phyloP scores from a whole-genome alignment of 2,888 invertebrate genomes.

The Diabrotica balteata region DNA sequence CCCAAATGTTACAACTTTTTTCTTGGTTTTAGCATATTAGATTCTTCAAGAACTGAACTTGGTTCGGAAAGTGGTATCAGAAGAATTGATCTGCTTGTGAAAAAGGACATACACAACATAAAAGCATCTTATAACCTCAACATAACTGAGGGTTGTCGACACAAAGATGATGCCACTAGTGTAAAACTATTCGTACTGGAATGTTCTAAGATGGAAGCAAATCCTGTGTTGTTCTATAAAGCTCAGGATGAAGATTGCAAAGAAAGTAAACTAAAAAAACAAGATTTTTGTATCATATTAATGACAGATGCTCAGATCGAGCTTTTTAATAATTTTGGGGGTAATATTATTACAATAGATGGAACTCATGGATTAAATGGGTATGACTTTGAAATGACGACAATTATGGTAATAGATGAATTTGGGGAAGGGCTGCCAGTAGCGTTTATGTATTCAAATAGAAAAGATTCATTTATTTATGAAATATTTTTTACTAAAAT shows the following conservation, averaged over 20 bases:
- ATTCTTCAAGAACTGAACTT: too few species aligned
- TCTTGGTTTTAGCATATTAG: too few species aligned
- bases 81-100: too few species aligned
- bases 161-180: neutral
- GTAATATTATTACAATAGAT: constrained; percentile 29
- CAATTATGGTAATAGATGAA: constrained; percentile 31
- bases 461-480: constrained; percentile 31
- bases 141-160: neutral
- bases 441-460: constrained; percentile 32
- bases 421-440: constrained; percentile 33
- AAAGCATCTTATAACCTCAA: too few species aligned
- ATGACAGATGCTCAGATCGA: constrained; percentile 28
- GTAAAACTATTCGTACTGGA: neutral
- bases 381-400: constrained; percentile 32
- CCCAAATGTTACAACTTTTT: too few species aligned
- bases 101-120: too few species aligned
- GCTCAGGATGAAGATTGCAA: neutral
- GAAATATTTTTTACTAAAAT: constrained; percentile 24
- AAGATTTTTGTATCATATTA: constrained; percentile 30
- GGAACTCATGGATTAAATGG: constrained; percentile 31
- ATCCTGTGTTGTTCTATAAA: constrained; percentile 19
- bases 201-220: neutral
- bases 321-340: constrained; percentile 28
- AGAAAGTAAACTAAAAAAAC: neutral
- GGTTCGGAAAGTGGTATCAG: too few species aligned